Evolutionary conservation across 2,888 invertebrate species (phyloP), one percentile per base, ranked within the genome.

Genomic region (Mayetiola destructor): DNA sequence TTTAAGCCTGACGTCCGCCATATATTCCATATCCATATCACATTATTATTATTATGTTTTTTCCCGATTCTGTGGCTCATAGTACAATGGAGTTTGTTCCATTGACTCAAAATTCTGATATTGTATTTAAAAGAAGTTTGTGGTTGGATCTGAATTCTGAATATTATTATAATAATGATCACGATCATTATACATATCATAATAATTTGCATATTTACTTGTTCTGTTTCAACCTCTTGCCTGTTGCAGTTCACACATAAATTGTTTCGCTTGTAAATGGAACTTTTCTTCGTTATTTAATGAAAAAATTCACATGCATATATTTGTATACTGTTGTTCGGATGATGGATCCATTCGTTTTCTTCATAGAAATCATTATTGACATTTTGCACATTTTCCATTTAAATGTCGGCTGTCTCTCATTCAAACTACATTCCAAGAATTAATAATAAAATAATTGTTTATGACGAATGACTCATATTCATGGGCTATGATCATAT

Each of bases 181-280:
- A n/a, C n/a, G n/a, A n/a, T n/a, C n/a, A 48, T 48, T 27, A 48
- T 48, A 48, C 23, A n/a, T 27, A n/a, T 16, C 29, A 48, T 6
- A 16, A 48, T 27, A 48, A 48, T 48, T 48, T 48, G 48, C 48
- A 48, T 48, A 48, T 27, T 48, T 48, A 6, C 29, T 23, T n/a
- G n/a, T n/a, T n/a, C 42, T 39, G 23, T 42, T 42, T 42, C 23
- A 27, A 14, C 14, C n/a, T 37, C 37, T n/a, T 37, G 21, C 40
- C 2, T 40, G 40, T 21, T 12, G 5, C 40, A 9, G 23, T 40
- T 40, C 10, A 21, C 23, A 6, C 40, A 40, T 39, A n/a, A 39
- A 39, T 39, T 20, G 32, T 10, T 32, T 32, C 10, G 32, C 32
- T 10, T n/a, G n/a, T n/a, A 21, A 21, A 42, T 2, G 10, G 21